Conservation (phyloP, 1,140 invertebrate species). For the Drosophila quadrilineata region DNA sequence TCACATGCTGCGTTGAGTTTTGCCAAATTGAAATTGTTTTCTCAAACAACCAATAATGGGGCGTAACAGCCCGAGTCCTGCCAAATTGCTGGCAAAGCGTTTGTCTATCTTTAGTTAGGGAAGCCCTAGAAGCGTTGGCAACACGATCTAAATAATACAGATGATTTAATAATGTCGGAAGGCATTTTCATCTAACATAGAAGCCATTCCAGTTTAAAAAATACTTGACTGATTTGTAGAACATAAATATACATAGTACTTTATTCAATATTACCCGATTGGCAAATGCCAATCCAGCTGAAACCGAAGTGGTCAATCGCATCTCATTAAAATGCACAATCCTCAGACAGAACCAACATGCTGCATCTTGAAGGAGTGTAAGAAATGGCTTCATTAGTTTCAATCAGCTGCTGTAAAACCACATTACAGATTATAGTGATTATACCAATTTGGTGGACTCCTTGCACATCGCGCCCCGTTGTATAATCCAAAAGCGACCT, state of each 20-base stretch:
- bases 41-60: conserved; percentile 40
- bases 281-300: no score
- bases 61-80: no score
- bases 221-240: background rate
- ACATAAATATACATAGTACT: background rate
- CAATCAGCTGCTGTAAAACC: no score
- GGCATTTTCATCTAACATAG: no score
- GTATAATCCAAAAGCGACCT: conserved; percentile 35
- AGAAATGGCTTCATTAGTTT: no score
- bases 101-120: no score
- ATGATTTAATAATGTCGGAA: background rate
- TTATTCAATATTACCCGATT: no score
- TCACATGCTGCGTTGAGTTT: conserved; percentile 59
- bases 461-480: conserved; percentile 45
- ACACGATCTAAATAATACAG: background rate
- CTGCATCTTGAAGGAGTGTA: conserved; percentile 57
- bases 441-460: conserved; percentile 49
- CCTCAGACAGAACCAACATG: conserved; percentile 2
- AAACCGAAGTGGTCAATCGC: no score
- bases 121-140: background rate
- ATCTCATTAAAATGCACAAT: background rate
- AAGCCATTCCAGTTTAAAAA: no score
- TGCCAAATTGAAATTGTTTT: conserved; percentile 76
- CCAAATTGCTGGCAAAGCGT: no score
- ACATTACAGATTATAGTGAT: conserved; percentile 45